Percentiles rank a stretch among this genome's conserved stretches.
Conservation (phyloP, 2,888 invertebrate species). For the Amphipoea lucens region DNA sequence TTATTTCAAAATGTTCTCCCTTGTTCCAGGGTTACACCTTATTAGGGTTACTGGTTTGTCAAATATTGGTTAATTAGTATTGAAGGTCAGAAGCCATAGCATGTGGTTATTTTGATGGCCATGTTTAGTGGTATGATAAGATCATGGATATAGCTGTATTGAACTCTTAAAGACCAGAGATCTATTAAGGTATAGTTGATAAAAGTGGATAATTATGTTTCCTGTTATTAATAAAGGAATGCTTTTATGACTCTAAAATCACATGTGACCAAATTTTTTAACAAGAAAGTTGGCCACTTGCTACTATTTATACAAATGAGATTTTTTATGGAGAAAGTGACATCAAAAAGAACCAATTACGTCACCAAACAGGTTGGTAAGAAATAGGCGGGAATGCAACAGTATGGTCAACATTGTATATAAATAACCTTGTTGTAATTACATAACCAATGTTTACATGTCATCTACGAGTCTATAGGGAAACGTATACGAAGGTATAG, state of each 20-base stretch:
- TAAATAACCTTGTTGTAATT: slow-evolving; percentile 77
- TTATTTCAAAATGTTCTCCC: not conserved
- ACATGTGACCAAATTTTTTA: slow-evolving; percentile 29
- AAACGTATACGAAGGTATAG: slow-evolving; percentile 52
- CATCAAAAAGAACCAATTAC: slow-evolving; percentile 78
- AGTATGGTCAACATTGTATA: slow-evolving; percentile 60
- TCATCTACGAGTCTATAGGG: slow-evolving; percentile 60
- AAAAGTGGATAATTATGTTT: not conserved
- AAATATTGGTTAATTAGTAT: not conserved
- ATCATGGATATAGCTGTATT: not conserved
- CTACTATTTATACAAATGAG: slow-evolving; percentile 24
- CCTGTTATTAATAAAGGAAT: not conserved
- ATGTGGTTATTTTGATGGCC: slow-evolving; percentile 2
- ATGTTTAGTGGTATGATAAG: not conserved
- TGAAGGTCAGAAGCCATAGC: slow-evolving; percentile 26
- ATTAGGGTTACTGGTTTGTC: not conserved
- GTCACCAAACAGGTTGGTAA: slow-evolving; percentile 79
- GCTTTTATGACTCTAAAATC: not conserved
- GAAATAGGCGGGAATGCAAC: slow-evolving; percentile 84
- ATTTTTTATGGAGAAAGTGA: slow-evolving; percentile 80
- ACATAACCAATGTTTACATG: slow-evolving; percentile 80
- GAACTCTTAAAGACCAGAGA: not conserved
- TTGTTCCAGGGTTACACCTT: no score
- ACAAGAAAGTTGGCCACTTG: slow-evolving; percentile 49
- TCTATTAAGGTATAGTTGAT: not conserved